Conservation (phyloP, 2,797 vertebrate genomes). For the Caiman crocodilus region DNA sequence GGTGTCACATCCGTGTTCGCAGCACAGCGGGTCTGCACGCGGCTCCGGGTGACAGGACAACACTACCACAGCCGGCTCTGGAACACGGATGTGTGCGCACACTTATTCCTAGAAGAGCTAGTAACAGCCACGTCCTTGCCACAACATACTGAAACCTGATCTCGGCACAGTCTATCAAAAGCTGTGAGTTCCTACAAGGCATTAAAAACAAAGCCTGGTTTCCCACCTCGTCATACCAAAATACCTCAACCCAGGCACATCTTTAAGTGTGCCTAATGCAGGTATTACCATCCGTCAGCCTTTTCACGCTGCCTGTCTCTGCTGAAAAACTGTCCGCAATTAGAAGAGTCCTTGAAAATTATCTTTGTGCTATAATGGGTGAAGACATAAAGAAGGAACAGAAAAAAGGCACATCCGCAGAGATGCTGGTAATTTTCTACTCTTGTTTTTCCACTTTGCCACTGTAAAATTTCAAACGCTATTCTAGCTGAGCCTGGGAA, state of each 20-base stretch:
- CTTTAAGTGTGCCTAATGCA: neutral
- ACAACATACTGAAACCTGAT: slow-evolving; percentile 36
- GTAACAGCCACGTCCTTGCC: neutral
- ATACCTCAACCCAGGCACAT: neutral
- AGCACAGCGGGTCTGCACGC: slow-evolving; percentile 18
- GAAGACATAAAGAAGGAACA: neutral
- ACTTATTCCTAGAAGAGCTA: neutral
- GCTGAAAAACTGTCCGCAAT: neutral
- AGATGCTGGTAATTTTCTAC: neutral
- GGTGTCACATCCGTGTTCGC: neutral
- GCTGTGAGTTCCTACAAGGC: neutral
- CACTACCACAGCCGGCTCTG: neutral
- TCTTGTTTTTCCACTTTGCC: neutral
- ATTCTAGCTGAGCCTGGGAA: neutral
- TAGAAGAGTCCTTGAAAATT: slow-evolving; percentile 28
- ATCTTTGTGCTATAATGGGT: neutral
- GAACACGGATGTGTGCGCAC: slow-evolving; percentile 2
- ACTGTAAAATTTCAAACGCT: slow-evolving; percentile 5
- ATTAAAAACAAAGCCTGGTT: slow-evolving; percentile 27
- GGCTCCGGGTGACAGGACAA: slow-evolving; percentile 14
- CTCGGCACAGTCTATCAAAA: neutral
- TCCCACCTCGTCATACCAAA: neutral
- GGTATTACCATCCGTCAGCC: neutral
- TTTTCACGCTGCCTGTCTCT: neutral
- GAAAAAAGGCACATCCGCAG: neutral